Evolutionary conservation across 2,888 invertebrate genomes (phyloP).

Genomic region (Athalia rosae): DNA sequence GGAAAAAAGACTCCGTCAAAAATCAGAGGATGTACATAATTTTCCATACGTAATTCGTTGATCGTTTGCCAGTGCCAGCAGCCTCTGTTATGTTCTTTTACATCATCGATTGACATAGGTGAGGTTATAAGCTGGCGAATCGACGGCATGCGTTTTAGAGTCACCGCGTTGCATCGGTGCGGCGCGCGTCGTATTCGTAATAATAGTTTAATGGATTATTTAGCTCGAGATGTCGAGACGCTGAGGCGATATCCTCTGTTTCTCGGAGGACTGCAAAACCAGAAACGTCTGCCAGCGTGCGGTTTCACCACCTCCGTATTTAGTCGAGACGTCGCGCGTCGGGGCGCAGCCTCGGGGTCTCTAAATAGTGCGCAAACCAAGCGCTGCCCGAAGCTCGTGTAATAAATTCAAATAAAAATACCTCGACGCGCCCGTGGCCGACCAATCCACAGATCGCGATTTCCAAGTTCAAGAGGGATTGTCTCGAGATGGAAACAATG

Average conservation of each 20-base stretch:
- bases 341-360: constrained; percentile 23
- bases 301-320: constrained; percentile 26
- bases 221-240: constrained; percentile 21
- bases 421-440: background rate
- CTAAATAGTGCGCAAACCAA: constrained; percentile 24
- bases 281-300: constrained; percentile 7
- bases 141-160: background rate
- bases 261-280: background rate
- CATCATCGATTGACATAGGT: background rate
- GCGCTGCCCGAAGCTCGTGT: constrained; percentile 6
- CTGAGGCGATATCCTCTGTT: background rate
- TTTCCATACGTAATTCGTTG: too few species aligned
- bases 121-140: background rate
- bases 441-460: constrained; percentile 9
- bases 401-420: constrained; percentile 37
- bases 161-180: background rate
- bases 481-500: background rate
- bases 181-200: background rate
- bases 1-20: too few species aligned
- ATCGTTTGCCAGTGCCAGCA: too few species aligned
- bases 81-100: too few species aligned
- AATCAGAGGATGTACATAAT: too few species aligned
- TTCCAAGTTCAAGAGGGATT: constrained; percentile 18
- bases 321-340: constrained; percentile 29
- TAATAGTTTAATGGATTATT: constrained; percentile 26